Conservation (phyloP, 2,888 invertebrate genomes). For the Tipula helvola region DNA sequence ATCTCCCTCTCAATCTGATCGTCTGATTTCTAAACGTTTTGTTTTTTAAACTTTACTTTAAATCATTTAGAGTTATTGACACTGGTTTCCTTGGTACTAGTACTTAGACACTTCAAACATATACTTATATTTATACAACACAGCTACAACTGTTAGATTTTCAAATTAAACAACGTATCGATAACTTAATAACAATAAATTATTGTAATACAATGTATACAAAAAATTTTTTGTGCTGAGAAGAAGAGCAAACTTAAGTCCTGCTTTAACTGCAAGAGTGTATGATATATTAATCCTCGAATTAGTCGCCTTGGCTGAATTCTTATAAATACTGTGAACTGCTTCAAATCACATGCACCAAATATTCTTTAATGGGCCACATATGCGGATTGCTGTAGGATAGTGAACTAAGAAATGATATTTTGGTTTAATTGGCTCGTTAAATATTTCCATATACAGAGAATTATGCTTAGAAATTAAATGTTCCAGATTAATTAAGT, state of each 20-base stretch:
- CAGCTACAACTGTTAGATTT: no score
- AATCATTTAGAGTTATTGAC: no score
- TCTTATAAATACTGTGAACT: neutral
- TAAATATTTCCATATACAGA: neutral
- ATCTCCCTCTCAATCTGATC: no score
- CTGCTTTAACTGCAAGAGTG: neutral
- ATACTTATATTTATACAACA: no score
- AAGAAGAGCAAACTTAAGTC: neutral
- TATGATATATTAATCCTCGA: neutral
- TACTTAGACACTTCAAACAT: no score
- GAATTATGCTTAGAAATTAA: neutral
- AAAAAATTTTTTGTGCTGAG: neutral
- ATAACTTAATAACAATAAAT: no score
- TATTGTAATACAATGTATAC: no score
- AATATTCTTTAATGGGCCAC: neutral
- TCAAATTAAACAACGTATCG: no score
- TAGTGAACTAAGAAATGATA: neutral
- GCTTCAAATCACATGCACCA: slow-evolving; percentile 6
- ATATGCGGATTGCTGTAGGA: neutral
- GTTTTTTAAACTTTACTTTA: no score
- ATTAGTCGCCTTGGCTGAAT: neutral
- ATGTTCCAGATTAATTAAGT: slow-evolving; percentile 13
- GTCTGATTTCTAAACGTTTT: no score
- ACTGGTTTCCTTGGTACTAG: no score
- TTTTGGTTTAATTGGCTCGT: neutral